Conservation (phyloP, 2,888 invertebrate species). For the Nephrotoma appendiculata region DNA sequence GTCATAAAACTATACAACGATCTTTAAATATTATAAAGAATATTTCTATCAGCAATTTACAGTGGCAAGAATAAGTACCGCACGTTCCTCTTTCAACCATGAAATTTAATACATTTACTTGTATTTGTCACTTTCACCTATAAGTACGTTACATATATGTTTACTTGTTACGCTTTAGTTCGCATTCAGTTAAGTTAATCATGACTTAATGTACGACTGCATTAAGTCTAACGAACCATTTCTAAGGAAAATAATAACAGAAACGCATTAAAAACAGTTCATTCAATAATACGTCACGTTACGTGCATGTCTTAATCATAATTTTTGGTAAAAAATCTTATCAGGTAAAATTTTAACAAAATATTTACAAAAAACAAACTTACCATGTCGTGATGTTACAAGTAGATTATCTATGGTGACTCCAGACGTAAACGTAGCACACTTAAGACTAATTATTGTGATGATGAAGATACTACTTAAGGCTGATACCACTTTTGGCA, state of each 20-base stretch:
- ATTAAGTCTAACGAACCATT: neutral
- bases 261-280: neutral
- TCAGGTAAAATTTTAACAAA: neutral
- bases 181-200: neutral
- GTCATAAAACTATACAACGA: no score
- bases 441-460: neutral
- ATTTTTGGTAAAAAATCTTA: neutral
- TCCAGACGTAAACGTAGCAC: slow-evolving; percentile 5
- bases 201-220: neutral
- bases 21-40: no score
- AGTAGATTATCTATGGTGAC: slow-evolving; percentile 30
- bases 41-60: no score
- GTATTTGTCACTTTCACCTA: neutral
- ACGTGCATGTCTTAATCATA: neutral
- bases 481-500: neutral
- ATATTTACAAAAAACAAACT: slow-evolving; percentile 14
- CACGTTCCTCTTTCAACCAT: no score
- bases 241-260: neutral
- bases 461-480: neutral
- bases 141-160: neutral
- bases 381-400: slow-evolving; percentile 30
- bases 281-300: neutral
- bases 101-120: no score
- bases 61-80: no score
- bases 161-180: neutral